These are phyloP conservation scores for Machaerirhynchus nigripectus DNA, from an alignment of 2,113 vertebrate genomes.

Conservation along the genomic window DNA sequence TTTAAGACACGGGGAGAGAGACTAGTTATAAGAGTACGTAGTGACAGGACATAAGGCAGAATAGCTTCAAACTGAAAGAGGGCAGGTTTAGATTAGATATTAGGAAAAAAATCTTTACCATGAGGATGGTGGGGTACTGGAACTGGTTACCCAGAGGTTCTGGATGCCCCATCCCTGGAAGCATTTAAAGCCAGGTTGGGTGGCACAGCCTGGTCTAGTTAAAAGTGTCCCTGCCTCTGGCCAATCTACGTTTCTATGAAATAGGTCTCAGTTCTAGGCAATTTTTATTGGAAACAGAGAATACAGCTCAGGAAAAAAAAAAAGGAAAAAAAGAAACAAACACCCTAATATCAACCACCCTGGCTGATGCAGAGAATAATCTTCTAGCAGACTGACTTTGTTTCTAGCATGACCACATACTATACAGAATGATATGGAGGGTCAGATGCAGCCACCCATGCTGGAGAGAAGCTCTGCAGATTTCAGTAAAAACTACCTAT, in stretches of 20 bases:
- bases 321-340: not conserved
- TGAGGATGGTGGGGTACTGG: not conserved
- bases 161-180: not conserved
- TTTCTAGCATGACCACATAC: not conserved
- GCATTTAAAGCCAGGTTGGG: not conserved
- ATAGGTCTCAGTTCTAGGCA: not conserved
- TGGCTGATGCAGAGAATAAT: not conserved
- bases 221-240: not conserved
- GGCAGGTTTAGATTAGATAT: not conserved
- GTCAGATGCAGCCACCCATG: fast-evolving
- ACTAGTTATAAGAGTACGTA: not conserved
- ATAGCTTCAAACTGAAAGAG: not conserved
- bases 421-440: not conserved
- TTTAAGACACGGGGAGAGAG: not conserved
- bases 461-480: not conserved
- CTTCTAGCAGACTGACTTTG: not conserved
- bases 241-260: not conserved
- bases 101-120: not conserved
- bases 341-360: not conserved
- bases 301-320: not conserved
- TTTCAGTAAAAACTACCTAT: not conserved
- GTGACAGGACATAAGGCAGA: not conserved
- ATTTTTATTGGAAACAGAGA: not conserved
- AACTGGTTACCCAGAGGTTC: not conserved
- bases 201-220: not conserved